Evolutionary conservation across 2,797 vertebrate species (phyloP).

Genomic region (Arvicola amphibius): DNA sequence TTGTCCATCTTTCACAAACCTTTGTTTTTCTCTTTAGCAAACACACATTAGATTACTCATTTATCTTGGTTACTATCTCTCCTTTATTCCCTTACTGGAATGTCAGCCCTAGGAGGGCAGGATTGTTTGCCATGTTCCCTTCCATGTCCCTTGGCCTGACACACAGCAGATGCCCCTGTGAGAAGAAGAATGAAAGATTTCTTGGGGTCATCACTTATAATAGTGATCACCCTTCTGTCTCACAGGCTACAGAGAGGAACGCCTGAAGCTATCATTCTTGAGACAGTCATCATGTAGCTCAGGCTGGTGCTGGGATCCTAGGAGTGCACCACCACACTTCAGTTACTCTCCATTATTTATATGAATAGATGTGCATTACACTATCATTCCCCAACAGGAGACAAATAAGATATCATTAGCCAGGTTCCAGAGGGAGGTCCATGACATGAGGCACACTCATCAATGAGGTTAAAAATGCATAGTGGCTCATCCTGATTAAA

Average conservation of each 20-base stretch:
- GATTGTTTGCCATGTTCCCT: background rate
- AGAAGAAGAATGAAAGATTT: background rate
- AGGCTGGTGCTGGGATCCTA: too few species aligned
- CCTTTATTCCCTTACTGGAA: background rate
- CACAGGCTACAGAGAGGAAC: background rate
- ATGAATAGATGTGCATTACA: background rate
- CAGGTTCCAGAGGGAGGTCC: background rate
- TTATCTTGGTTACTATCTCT: background rate
- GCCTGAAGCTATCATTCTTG: background rate
- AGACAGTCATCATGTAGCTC: background rate
- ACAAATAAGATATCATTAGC: background rate
- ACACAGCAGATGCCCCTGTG: background rate
- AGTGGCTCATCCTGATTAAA: background rate
- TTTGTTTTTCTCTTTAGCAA: background rate
- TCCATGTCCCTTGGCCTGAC: background rate
- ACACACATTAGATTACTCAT: background rate
- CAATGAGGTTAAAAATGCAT: background rate
- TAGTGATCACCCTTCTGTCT: background rate
- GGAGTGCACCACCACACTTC: background rate
- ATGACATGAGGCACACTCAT: background rate
- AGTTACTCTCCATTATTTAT: too few species aligned
- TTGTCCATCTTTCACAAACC: background rate
- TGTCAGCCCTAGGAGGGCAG: accelerated
- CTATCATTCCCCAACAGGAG: background rate
- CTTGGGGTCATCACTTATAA: background rate